Conservation (phyloP, 1,140 invertebrate genomes). For the Drosophila persimilis region DNA sequence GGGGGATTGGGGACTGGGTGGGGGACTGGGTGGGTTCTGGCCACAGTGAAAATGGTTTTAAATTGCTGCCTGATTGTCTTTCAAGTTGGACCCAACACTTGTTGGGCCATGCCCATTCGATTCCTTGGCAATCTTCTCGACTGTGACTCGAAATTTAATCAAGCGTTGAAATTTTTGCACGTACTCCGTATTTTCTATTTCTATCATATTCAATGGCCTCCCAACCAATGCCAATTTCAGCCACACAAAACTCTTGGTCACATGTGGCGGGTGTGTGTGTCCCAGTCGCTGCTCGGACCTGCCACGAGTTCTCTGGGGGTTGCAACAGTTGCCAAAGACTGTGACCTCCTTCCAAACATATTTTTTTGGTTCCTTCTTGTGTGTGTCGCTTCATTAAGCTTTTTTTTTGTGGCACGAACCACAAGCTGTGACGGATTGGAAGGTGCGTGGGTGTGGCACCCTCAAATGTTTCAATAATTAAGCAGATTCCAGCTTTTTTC, state of each 20-base stretch:
- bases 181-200: constrained; percentile 65
- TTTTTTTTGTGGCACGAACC: constrained; percentile 45
- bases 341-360: constrained; percentile 31
- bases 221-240: constrained; percentile 27
- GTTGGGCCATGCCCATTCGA: constrained; percentile 27
- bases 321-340: constrained; percentile 71
- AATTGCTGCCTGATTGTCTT: constrained; percentile 81
- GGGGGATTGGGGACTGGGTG: background rate
- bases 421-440: constrained; percentile 61
- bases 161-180: constrained; percentile 79
- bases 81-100: constrained; percentile 68
- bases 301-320: constrained; percentile 50
- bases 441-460: constrained; percentile 10
- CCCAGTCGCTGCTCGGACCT: constrained; percentile 11
- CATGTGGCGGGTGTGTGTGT: constrained; percentile 38
- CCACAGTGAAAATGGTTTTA: constrained; percentile 78
- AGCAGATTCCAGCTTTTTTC: background rate
- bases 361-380: background rate
- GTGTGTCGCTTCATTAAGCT: constrained; percentile 65
- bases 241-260: constrained; percentile 47
- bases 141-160: constrained; percentile 73
- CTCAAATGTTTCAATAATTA: constrained; percentile 30
- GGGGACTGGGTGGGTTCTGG: constrained; percentile 31
- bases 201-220: constrained; percentile 72
- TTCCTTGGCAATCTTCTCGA: constrained; percentile 31